Conservation (phyloP, 1,140 invertebrate species). For the Colletes gigas region DNA sequence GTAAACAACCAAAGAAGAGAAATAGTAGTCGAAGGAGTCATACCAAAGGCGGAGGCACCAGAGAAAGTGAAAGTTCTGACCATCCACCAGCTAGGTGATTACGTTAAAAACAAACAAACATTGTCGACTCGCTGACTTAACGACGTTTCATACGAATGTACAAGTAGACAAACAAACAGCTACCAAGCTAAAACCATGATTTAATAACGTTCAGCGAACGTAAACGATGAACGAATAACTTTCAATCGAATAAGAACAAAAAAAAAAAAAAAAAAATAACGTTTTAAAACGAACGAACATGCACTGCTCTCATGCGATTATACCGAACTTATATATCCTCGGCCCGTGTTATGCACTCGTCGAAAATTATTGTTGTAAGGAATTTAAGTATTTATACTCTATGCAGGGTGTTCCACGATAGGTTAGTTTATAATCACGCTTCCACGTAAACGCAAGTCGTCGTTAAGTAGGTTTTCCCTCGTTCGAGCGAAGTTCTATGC, state of each 20-base stretch:
- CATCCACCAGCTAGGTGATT: conserved; percentile 84
- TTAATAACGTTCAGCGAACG: conserved; percentile 61
- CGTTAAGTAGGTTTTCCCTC: conserved; percentile 43
- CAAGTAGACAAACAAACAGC: conserved; percentile 23
- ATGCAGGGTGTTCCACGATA: conserved; percentile 70
- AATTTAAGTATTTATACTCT: conserved; percentile 45
- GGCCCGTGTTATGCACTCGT: conserved; percentile 53
- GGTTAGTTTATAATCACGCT: conserved; percentile 19
- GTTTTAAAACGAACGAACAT: conserved; percentile 56
- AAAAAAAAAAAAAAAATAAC: conserved; percentile 31
- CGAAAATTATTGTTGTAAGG: conserved; percentile 53
- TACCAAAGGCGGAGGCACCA: conserved; percentile 75
- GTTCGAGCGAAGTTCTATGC: conserved; percentile 14
- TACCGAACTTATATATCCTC: conserved; percentile 49
- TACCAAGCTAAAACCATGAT: conserved; percentile 33
- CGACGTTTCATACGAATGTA: conserved; percentile 68
- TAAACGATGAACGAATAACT: conserved; percentile 63
- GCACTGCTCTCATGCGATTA: conserved; percentile 62
- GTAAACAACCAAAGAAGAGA: conserved; percentile 89
- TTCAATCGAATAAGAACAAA: conserved; percentile 60
- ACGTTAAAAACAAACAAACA: conserved; percentile 78
- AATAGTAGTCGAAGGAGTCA: conserved; percentile 82
- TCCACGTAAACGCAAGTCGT: conserved; percentile 14
- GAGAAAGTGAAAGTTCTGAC: conserved; percentile 83
- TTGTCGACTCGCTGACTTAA: conserved; percentile 73